Evolutionary conservation across 2,888 invertebrate genomes (phyloP), one percentile per base, ranked within the genome.

Genomic region (Parnassius smintheus): DNA sequence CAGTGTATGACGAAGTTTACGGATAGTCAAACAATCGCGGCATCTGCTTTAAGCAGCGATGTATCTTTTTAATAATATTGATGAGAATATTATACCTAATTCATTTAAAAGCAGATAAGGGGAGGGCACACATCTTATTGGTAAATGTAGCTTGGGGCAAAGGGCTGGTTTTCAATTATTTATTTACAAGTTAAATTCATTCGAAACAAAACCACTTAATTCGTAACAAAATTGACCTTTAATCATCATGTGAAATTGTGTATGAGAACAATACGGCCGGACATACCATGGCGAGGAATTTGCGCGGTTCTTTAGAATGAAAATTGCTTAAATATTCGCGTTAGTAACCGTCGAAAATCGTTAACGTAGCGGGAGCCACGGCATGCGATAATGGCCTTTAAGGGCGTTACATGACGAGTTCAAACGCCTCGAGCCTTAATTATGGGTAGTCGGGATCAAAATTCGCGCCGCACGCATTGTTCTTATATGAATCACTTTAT

Each of bases 401-500:
- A n/a, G 46, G 10, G 9, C 42, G 13, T n/a, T 9, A 35, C 25
- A 48, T 41, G 25, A 49, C 55, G 56, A 56, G 56, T 60, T 64
- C 60, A 60, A 64, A 42, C 60, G 64, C 64, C 64, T 49, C 56
- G 53, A 49, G 64, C 48, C 46, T 41, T 61, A 61, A 65, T 65
- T 61, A 59, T 41, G 55, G 54, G 50, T 54, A 53, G 51, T 18
- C 55, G 42, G 60, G 53, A 56, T 55, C 42, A 56, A 59, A 61
- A 59, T 52, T 55, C 52, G 46, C 55, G 41, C 25, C 48, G n/a
- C 57, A 64, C 64, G 64, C 60, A 60, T 57, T 22, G 48, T 60
- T 57, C 44, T 46, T 44, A 12, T 22, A 56, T 64, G 64, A 64
- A 48, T 64, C 53, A 65, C 42, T 52, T 53, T 25, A 50, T 44